Conservation (phyloP, 2,113 vertebrate species). For the Antigone vipio region DNA sequence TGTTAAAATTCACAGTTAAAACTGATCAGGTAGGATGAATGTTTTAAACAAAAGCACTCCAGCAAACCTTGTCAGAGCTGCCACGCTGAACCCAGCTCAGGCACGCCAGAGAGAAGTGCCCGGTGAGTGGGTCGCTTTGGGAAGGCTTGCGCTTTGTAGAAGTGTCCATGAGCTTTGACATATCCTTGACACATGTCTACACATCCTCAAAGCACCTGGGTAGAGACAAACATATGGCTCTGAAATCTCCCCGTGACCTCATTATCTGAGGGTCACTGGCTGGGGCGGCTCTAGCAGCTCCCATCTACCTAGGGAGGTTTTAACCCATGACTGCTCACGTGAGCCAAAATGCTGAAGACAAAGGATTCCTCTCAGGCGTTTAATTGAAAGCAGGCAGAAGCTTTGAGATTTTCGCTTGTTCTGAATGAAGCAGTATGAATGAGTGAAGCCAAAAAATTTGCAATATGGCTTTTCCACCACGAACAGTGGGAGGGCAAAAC, state of each 20-base stretch:
- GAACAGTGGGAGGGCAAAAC: background rate
- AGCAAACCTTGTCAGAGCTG: background rate
- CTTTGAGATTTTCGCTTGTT: background rate
- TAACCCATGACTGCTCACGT: constrained; percentile 39
- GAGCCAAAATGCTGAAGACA: background rate
- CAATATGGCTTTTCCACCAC: background rate
- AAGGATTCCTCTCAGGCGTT: constrained; percentile 23
- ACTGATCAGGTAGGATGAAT: background rate
- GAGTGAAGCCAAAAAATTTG: background rate
- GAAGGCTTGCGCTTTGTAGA: background rate
- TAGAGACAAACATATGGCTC: constrained; percentile 34
- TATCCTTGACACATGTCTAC: constrained; percentile 56
- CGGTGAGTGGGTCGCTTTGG: accelerated
- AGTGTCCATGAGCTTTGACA: constrained; percentile 40
- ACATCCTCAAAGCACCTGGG: constrained; percentile 58
- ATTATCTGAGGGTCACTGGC: constrained; percentile 27
- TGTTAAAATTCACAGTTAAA: background rate
- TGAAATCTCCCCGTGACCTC: constrained; percentile 34
- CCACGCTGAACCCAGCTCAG: background rate
- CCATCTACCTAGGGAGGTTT: background rate
- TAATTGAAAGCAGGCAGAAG: constrained; percentile 48
- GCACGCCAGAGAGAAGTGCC: background rate
- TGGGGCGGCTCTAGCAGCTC: background rate
- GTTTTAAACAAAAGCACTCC: background rate
- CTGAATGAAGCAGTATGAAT: background rate